Evolutionary conservation across 2,888 invertebrate species (phyloP), one percentile per base, ranked within the genome.

Genomic region (Morpho deidamia): DNA sequence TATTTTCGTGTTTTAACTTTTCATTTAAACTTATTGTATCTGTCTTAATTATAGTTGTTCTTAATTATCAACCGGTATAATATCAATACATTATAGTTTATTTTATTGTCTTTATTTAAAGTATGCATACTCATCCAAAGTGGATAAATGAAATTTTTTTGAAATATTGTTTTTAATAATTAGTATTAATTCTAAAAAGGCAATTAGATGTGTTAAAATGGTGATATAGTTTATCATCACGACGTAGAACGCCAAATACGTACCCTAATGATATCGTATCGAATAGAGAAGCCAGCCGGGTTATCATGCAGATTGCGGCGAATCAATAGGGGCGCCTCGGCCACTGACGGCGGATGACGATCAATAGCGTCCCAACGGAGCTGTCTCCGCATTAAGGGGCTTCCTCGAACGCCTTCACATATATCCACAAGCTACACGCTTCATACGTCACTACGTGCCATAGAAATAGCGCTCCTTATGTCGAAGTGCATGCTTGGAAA

Each of bases 261-360:
- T 54, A 46, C 55, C 58, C 53, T 51, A 56, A 60, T 56, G 53
- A 56, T 55, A 56, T 55, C 55, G 51, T 48, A 45, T 52, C 40
- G 62, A 62, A 68, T 74, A 74, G 77, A 81, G 84, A 83, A 83
- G 82, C 80, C 83, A 76, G 76, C 77, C 81, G 81, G 79, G 86
- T 81, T 86, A 86, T 88, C 87, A 88, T 86, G 88, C 85, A 89
- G 88, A 88, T 89, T 89, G 88, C 86, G 86, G 85, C 83, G 83
- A 89, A 89, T 89, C 88, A 89, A 89, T 89, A 89, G 83, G 78
- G 72, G 82, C 80, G 84, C 78, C 83, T 80, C 84, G 85, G 76
- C 79, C 84, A 81, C 86, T 87, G 88, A 87, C 88, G 83, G 73
- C 77, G 86, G 85, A 86, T 87, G 87, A 87, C 88, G 87, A 88